These are phyloP conservation scores for Dipus sagitta DNA, from an alignment of 2,797 vertebrate genomes.

Conservation along the genomic window DNA sequence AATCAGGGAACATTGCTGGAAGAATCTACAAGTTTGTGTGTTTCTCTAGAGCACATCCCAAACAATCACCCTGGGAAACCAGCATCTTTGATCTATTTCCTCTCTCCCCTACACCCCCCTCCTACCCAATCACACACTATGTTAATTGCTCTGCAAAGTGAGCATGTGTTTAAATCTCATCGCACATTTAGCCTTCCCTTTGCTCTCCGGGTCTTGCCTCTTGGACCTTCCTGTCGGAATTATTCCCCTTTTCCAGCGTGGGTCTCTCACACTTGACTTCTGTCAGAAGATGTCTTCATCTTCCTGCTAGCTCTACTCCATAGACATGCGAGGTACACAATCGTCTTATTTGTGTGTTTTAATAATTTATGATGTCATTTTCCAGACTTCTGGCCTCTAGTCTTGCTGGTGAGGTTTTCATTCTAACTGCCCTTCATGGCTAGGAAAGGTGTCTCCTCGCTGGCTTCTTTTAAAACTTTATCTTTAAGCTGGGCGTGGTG, in stretches of 20 bases:
- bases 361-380: fast-evolving
- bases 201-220: too few relatives aligned
- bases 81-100: neutral
- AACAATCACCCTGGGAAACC: neutral
- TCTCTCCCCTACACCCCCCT: neutral
- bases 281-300: neutral
- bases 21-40: neutral
- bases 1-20: neutral
- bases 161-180: fast-evolving
- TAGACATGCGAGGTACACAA: neutral
- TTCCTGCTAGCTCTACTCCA: neutral
- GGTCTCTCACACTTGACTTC: neutral
- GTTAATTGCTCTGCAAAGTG: too few relatives aligned
- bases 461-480: neutral
- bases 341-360: neutral
- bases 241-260: neutral
- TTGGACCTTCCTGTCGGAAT: neutral
- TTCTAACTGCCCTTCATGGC: fast-evolving
- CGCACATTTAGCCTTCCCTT: fast-evolving
- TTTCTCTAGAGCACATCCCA: neutral
- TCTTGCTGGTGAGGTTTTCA: fast-evolving
- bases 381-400: neutral
- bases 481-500: neutral
- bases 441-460: neutral
- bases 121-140: neutral